Evolutionary conservation across 2,797 vertebrate species (phyloP), one percentile per base, ranked within the genome.

Genomic region (Clarias platycephalus): DNA sequence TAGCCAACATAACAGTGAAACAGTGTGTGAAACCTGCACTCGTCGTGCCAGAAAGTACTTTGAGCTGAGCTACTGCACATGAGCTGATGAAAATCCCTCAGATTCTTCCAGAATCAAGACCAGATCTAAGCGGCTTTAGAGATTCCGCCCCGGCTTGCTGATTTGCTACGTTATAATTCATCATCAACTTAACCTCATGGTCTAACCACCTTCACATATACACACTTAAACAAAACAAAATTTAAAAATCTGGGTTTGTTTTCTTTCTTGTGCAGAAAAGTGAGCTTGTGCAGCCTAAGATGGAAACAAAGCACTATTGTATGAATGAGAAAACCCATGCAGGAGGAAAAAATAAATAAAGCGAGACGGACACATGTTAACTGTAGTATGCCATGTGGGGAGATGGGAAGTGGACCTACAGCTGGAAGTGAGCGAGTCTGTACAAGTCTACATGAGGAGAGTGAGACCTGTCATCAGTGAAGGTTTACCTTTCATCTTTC

Each of bases 271-370:
- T 88, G 87, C 82, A 66, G 87, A 90, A 87, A 89, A 22, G 74
- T 58, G 91, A 91, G 92, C 92, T 89, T 88, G 84, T 86, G 66
- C 44, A 80, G 83, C 91, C 92, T 86, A 85, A 89, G 89, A 83
- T 34, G 44, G 75, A 85, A 92, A 94, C 92, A 92, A 94, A 93
- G 88, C 87, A 60, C 90, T 58, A 92, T 94, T 94, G 93, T 93
- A 87, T 89, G 83, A 83, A 85, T 87, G 91, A 89, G 88, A 90
- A 93, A 91, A 90, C 83, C 90, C 90, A 89, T 71, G 90, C 90
- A 91, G 89, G 60, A 34, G 66, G 31, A 16, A 53, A 55, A 67
- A 55, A 13, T 49, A 88, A 90, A 91, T 49, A 49, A 49, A 49
- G 10, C 10, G 44, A 92, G 93, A 93, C 93, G 90, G 92, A 93